Evolutionary conservation across 2,888 invertebrate genomes (phyloP).

Genomic region (Cybosia mesomella): DNA sequence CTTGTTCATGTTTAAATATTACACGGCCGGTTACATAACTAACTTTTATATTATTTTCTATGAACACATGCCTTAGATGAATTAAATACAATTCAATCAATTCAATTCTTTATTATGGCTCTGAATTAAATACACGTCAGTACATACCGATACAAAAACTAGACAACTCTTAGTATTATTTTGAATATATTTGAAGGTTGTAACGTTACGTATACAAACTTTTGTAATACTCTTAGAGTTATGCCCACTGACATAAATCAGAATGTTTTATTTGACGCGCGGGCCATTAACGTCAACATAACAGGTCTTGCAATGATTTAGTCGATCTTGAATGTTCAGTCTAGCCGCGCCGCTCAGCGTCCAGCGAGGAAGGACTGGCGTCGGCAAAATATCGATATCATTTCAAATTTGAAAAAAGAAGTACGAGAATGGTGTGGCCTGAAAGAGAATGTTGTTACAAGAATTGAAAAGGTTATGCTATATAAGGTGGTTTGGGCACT

Average conservation of each 20-base stretch:
- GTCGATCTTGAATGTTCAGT: constrained; percentile 13
- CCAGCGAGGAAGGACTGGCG: neutral
- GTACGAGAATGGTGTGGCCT: no score
- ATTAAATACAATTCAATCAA: no score
- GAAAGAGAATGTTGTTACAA: no score
- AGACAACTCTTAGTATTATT: neutral
- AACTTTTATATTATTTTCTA: no score
- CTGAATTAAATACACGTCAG: neutral
- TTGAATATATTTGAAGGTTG: neutral
- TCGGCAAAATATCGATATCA: neutral
- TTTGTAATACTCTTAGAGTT: constrained; percentile 10
- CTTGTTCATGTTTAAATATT: neutral
- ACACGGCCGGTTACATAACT: neutral
- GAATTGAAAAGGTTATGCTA: no score
- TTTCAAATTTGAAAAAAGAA: neutral
- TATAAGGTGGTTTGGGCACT: no score
- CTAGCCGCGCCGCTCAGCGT: neutral
- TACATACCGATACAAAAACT: neutral
- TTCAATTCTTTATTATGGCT: no score
- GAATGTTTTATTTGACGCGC: constrained; percentile 18
- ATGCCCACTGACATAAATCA: constrained; percentile 20
- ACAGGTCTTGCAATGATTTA: constrained; percentile 18
- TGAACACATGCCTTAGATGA: no score
- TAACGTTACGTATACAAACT: neutral
- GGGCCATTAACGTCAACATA: constrained; percentile 19